phyloP scores from a whole-genome alignment of 2,113 vertebrate species.

The Uria aalge region DNA sequence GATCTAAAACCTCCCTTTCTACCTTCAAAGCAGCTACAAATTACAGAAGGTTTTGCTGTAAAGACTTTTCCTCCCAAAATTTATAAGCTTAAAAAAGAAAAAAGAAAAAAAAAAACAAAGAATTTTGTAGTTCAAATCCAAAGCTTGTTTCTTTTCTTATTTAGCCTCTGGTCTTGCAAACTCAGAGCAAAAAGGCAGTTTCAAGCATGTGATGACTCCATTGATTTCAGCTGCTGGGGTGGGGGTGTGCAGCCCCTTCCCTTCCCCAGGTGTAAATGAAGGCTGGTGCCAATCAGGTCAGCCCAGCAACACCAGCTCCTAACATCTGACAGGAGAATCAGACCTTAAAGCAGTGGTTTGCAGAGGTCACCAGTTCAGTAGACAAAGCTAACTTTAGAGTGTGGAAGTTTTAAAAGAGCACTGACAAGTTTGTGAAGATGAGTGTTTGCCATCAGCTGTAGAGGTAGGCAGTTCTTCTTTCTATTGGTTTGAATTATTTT shows the following conservation, averaged over 20 bases:
- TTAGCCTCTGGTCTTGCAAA: neutral
- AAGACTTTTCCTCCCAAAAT: neutral
- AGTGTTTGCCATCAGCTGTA: neutral
- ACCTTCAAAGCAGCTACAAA: neutral
- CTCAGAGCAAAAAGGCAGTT: neutral
- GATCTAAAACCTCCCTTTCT: neutral
- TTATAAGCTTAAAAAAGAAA: neutral
- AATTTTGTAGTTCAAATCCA: neutral
- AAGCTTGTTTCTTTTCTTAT: neutral
- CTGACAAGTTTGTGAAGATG: neutral
- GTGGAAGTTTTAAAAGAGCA: neutral
- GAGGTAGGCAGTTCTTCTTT: neutral
- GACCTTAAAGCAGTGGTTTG: neutral
- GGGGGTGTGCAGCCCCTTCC: neutral
- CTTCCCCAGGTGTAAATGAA: neutral
- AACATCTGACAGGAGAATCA: neutral
- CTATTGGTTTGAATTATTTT: neutral
- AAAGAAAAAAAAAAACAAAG: neutral
- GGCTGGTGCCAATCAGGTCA: neutral
- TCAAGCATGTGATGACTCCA: no score
- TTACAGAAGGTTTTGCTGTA: neutral
- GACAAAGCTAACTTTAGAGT: neutral
- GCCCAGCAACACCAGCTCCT: neutral
- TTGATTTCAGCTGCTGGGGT: neutral
- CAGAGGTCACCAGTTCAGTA: rapidly evolving